Evolutionary conservation across 2,797 vertebrate species (phyloP), one percentile per base, ranked within the genome.

Genomic region (Galaxias olidus): DNA sequence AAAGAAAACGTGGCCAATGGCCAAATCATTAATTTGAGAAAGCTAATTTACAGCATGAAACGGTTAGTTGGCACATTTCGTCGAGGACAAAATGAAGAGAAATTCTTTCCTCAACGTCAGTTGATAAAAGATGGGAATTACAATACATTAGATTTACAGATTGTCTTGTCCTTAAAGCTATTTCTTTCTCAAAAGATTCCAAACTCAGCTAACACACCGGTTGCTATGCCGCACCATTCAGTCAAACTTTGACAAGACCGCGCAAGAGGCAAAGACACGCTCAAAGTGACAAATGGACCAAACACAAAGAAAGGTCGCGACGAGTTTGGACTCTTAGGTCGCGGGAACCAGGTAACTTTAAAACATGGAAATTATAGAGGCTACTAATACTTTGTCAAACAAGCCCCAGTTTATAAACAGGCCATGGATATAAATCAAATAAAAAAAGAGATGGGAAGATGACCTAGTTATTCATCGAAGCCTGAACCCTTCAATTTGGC

Each of bases 131-230:
- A 30, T 30, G 6, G 30, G 30, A 30, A 30, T 30, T 30, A 30
- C 2, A 30, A 30, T 30, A 30, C 2, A 30, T 30, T 2, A 30
- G 3, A 6, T 30, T 30, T 30, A 30, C 30, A 30, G 6, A 3
- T 30, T 30, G 30, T 30, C 30, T 6, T 6, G 30, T 2, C 30
- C 30, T 43, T 42, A 20, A 44, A 57, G 19, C 62, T 30, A 14
- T 73, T 47, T 44, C 14, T 45, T 30, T 70, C 61, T 43, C 15
- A 58, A 41, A 15, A 44, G 50, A 75, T 68, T 44, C 76, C 17
- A 46, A 45, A 84, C 79, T 80, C 78, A 79, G 72, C 71, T 84
- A 68, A 79, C 75, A 75, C 58, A 71, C 42, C 7, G 61, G 64
- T 63, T 46, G 45, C 64, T 67, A 63, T 59, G 73, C 74, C 68